phyloP scores from a whole-genome alignment of 2,797 vertebrate genomes.

The Ctenopoma multispine region DNA sequence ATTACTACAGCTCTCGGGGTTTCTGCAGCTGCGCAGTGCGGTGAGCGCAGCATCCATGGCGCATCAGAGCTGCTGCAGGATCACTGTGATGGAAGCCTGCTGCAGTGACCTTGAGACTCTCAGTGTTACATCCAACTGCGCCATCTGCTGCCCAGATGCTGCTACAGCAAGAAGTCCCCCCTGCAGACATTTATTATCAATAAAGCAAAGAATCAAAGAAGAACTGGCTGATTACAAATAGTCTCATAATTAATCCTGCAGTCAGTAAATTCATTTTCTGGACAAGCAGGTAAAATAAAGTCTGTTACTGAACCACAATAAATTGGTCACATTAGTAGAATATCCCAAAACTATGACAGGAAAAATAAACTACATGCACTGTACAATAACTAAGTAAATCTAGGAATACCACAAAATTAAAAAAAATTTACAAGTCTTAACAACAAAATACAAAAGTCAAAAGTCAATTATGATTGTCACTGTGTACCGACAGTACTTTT shows the following conservation, averaged over 20 bases:
- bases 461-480: too few species aligned
- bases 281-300: neutral
- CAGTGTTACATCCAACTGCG: slow-evolving; percentile 47
- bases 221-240: too few species aligned
- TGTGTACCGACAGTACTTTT: too few species aligned
- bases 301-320: neutral
- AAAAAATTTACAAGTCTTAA: too few species aligned
- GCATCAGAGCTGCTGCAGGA: slow-evolving; percentile 19
- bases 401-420: too few species aligned
- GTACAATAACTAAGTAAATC: too few species aligned
- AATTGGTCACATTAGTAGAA: too few species aligned
- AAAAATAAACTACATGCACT: too few species aligned
- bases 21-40: slow-evolving; percentile 56
- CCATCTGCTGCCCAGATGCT: slow-evolving; percentile 66
- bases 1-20: neutral
- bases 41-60: slow-evolving; percentile 43
- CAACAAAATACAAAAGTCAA: too few species aligned
- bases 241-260: neutral
- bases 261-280: neutral
- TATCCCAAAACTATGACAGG: too few species aligned
- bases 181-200: neutral
- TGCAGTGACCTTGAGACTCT: slow-evolving; percentile 79
- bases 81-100: slow-evolving; percentile 41
- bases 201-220: too few species aligned
- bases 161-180: slow-evolving; percentile 14